These are phyloP conservation scores for Gracilinanus agilis DNA, from an alignment of 2,113 vertebrate species.

Conservation along the genomic window DNA sequence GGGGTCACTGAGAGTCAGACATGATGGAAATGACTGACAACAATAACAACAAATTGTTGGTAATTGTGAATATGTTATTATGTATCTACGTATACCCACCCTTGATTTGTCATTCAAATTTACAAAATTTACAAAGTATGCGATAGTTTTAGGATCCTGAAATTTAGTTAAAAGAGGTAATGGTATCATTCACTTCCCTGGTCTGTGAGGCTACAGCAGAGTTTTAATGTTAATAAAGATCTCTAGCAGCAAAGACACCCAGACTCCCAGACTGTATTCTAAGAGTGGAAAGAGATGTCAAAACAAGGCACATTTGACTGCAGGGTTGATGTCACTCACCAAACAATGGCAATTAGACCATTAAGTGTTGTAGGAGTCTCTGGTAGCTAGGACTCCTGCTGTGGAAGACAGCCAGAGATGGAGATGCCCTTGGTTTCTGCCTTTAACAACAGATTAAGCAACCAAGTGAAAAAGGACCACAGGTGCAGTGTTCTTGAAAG, in stretches of 20 bases:
- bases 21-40: no score
- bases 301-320: neutral
- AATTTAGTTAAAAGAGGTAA: neutral
- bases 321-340: neutral
- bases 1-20: no score
- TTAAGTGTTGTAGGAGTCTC: slow-evolving; percentile 51
- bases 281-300: slow-evolving; percentile 31
- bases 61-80: neutral
- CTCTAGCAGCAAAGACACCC: neutral
- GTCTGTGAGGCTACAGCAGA: neutral
- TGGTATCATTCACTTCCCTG: neutral
- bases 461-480: neutral
- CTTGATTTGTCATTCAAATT: neutral
- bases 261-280: neutral
- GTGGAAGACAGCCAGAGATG: accelerated
- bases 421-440: slow-evolving; percentile 4
- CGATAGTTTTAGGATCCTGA: slow-evolving; percentile 8
- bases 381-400: slow-evolving; percentile 34
- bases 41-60: neutral
- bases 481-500: neutral
- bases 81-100: neutral
- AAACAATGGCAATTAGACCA: slow-evolving; percentile 23
- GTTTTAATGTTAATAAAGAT: slow-evolving; percentile 21
- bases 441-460: neutral
- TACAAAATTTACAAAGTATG: neutral